phyloP scores from a whole-genome alignment of 2,113 vertebrate species.

The Dipodomys merriami region DNA sequence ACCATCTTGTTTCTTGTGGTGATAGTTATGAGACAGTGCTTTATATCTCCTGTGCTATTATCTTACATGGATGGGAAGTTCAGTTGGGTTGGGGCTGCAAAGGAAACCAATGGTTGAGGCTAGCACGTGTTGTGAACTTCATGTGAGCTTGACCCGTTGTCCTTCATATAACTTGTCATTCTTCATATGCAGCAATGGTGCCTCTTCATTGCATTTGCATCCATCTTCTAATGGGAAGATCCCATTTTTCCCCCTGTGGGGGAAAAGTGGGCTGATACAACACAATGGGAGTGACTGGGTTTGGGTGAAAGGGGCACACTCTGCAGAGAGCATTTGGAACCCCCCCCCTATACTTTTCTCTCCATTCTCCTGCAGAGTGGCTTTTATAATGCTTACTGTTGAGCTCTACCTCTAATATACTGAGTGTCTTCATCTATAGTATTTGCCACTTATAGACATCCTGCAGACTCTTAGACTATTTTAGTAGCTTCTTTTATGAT shows the following conservation, averaged over 20 bases:
- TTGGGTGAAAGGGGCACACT: neutral
- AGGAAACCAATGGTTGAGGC: neutral
- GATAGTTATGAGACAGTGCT: neutral
- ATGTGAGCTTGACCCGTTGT: neutral
- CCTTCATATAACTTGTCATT: neutral
- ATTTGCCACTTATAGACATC: slow-evolving; percentile 55
- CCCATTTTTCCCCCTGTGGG: neutral
- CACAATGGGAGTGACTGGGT: neutral
- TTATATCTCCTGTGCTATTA: neutral
- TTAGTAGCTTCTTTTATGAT: slow-evolving; percentile 56
- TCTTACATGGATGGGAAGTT: neutral
- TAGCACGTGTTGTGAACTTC: slow-evolving; percentile 14
- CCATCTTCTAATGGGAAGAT: neutral
- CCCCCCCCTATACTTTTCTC: slow-evolving; percentile 18
- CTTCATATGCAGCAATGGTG: neutral
- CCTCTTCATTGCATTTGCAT: neutral
- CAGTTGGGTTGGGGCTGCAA: neutral
- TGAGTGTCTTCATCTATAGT: neutral
- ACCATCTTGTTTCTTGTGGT: neutral
- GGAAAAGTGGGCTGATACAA: neutral
- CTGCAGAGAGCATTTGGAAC: neutral
- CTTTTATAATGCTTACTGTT: slow-evolving; percentile 28
- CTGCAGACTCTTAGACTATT: slow-evolving; percentile 13
- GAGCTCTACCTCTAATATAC: slow-evolving; percentile 5
- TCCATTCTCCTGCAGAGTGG: slow-evolving; percentile 33